Evolutionary conservation across 2,797 vertebrate species (phyloP).

Genomic region (Microchirus variegatus): DNA sequence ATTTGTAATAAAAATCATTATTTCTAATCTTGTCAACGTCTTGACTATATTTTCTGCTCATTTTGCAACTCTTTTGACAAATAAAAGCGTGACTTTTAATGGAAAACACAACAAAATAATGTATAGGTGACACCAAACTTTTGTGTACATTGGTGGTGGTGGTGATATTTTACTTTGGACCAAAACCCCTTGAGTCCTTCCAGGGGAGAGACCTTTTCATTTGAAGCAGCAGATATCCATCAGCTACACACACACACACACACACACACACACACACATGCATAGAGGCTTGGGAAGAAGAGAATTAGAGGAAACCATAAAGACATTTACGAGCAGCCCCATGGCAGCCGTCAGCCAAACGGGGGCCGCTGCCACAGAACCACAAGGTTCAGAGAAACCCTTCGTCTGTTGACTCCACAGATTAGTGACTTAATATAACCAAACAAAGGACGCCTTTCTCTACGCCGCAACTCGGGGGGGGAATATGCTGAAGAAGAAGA

Average conservation of each 20-base stretch:
- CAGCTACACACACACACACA: constrained; percentile 21
- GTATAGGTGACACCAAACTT: too few species aligned
- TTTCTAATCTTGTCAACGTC: too few species aligned
- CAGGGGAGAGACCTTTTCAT: constrained; percentile 43
- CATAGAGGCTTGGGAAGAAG: constrained; percentile 30
- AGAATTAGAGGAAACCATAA: constrained; percentile 56
- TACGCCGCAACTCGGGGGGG: constrained; percentile 23
- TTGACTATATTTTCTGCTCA: too few species aligned
- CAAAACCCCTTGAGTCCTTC: constrained; percentile 33
- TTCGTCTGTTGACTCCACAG: constrained; percentile 65
- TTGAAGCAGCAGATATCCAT: constrained; percentile 49
- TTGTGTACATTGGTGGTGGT: constrained; percentile 27
- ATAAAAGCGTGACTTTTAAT: too few species aligned
- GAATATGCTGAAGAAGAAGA: constrained; percentile 44
- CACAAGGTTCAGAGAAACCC: constrained; percentile 61
- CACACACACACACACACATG: constrained; percentile 21
- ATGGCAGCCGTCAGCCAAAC: constrained; percentile 61
- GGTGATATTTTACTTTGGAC: constrained; percentile 26
- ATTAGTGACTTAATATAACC: constrained; percentile 69
- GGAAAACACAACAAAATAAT: too few species aligned
- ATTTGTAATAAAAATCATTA: too few species aligned
- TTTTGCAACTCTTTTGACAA: too few species aligned
- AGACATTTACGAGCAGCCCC: constrained; percentile 60
- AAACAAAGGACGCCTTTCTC: constrained; percentile 71
- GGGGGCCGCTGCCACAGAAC: constrained; percentile 54